Evolutionary conservation across 1,140 invertebrate genomes (phyloP), one percentile per base, ranked within the genome.

Genomic region (Diachasmimorpha longicaudata): DNA sequence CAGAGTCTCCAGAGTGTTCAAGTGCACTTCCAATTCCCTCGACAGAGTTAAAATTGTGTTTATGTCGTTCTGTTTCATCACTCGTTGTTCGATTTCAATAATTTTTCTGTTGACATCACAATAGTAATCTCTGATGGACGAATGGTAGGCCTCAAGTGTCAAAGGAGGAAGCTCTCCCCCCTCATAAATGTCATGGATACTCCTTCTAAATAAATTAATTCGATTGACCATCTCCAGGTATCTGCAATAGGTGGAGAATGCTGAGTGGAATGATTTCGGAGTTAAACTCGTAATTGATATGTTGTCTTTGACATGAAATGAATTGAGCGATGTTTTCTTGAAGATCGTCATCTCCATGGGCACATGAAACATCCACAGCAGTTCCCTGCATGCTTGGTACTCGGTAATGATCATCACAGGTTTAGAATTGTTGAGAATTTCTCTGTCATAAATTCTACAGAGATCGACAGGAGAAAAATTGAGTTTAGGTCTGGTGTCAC

Each of bases 31-130:
- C 9, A 91, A 77, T 16, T 85, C 81, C 44, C 80, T 74, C 1
- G 84, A 84, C 19, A 91, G 76, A 31, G 85, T 85, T 4, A 91
- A 58, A 39, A 91, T 80, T 10, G 90, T 91, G 37, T 83, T 78
- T 25, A 76, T 82, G 48, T 79, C 74, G 70, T 85, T 86, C 86
- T 88, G 87, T 16, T 82, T 83, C 78, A 87, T 86, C 4, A 88
- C 37, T 70, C 77, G 44, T 63, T 79, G 85, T 78, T 89, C 87
- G 4, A 88, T 70, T 25, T 82, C 63, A 77, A 86, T 72, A 19
- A 89, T 75, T 72, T 81, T 73, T 16, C 70, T 77, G 68, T 85
- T 87, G 31, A 88, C 80, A 55, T 82, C 75, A 31, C 81, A 75
- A 4, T 89, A 25, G 71, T 87, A 79, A 16, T 82, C 71, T 13